Evolutionary conservation across 2,888 invertebrate genomes (phyloP), one percentile per base, ranked within the genome.

Genomic region (Drosophila kanekoi): DNA sequence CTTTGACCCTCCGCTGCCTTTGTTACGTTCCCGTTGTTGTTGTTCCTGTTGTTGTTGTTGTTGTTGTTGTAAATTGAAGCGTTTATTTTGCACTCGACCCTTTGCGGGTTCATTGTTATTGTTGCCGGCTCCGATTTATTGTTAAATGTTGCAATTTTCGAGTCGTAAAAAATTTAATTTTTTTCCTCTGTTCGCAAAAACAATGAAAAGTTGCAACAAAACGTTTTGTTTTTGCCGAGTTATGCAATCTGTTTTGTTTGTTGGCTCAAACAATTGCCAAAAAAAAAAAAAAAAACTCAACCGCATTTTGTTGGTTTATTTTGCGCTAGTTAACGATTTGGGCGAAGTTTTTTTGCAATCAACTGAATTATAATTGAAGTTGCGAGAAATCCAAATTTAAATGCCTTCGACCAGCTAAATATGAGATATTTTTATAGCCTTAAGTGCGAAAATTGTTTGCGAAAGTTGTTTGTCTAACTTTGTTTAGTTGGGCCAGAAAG

Each of bases 141-240:
- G 77, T 68, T 83, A 86, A 82, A 74, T 82, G 73, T 81, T 82
- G 89, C 89, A 83, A 83, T 83, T 83, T 82, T 57, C 73, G 32
- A 88, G 80, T 83, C 87, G 86, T 63, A 79, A 67, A 71, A 85
- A 77, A 88, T 77, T 68, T 67, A 67, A 53, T 63, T 79, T 67
- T 85, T 20, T 44, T 65, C 14, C n/a, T 5, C 23, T n/a, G 18
- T 38, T 49, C 14, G 45, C 54, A 54, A 67, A 72, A 79, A 84
- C 71, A 76, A 65, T 71, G 64, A 66, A 35, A 68, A 77, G 60
- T 84, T 70, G 85, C 81, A 68, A 75, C 63, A 75, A 85, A 87
- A 58, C 59, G 61, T 49, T 72, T 87, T 57, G 23, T 58, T 35
- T 49, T 76, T 71, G 71, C 67, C 76, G 60, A 49, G 48, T 82